Evolutionary conservation across 2,797 vertebrate genomes (phyloP).

Genomic region (Melanotaenia boesemani): DNA sequence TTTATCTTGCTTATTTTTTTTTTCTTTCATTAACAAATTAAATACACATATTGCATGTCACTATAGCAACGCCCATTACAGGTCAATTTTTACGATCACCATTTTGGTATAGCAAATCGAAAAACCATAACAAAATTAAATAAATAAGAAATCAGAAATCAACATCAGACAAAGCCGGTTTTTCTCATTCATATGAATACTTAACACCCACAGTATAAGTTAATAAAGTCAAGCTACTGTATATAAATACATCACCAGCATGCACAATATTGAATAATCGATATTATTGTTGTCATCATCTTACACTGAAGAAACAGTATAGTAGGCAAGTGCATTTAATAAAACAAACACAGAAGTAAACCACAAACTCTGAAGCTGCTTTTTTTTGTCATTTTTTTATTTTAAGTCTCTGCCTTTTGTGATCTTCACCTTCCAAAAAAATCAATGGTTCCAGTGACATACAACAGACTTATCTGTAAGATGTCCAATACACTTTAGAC

Average conservation of each 20-base stretch:
- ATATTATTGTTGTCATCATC: slow-evolving; percentile 95
- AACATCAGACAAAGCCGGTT: slow-evolving; percentile 91
- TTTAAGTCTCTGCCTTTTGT: slow-evolving; percentile 82
- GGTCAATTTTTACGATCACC: slow-evolving; percentile 95
- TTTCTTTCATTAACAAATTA: slow-evolving; percentile 86
- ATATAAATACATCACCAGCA: slow-evolving; percentile 99
- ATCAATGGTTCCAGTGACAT: slow-evolving; percentile 80
- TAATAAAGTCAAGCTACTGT: slow-evolving; percentile 99
- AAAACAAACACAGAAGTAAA: slow-evolving; percentile 91
- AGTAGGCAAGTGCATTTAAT: slow-evolving; percentile 98
- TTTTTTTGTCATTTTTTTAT: slow-evolving; percentile 78
- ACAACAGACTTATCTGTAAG: slow-evolving; percentile 57
- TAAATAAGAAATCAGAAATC: slow-evolving; percentile 85
- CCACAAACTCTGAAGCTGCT: slow-evolving; percentile 95
- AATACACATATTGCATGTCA: slow-evolving; percentile 97
- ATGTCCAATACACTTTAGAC: slow-evolving; percentile 58
- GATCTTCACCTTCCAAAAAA: slow-evolving; percentile 78
- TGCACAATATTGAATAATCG: slow-evolving; percentile 99
- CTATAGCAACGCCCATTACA: slow-evolving; percentile 98
- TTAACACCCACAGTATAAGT: slow-evolving; percentile 99
- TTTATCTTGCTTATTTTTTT: slow-evolving; percentile 65
- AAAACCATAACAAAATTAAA: slow-evolving; percentile 83
- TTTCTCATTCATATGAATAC: slow-evolving; percentile 98
- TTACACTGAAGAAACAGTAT: slow-evolving; percentile 98
- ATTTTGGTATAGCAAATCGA: slow-evolving; percentile 93